phyloP scores from a whole-genome alignment of 2,113 vertebrate species.

The Odontophorus gujanensis region DNA sequence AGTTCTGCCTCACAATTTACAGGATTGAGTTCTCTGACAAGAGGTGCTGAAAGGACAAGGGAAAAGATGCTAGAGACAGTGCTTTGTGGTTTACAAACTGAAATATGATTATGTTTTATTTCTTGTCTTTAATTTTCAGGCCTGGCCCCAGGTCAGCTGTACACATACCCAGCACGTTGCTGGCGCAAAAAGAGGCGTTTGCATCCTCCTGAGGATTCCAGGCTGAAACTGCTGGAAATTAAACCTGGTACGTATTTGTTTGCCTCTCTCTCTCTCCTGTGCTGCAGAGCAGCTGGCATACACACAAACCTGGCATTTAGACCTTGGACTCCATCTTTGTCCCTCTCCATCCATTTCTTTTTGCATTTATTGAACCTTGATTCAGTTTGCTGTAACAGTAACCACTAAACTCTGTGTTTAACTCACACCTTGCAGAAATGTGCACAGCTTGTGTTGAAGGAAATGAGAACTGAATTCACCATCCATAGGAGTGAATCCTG shows the following conservation, averaged over 20 bases:
- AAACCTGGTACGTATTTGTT: conserved; percentile 86
- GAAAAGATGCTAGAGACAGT: conserved; percentile 13
- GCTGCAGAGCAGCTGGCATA: conserved; percentile 39
- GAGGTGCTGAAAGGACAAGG: conserved; percentile 6
- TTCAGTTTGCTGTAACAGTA: not conserved
- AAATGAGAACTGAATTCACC: not conserved
- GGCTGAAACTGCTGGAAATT: conserved; percentile 90
- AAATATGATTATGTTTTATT: conserved; percentile 28
- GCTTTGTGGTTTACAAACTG: conserved; percentile 28
- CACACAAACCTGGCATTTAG: conserved; percentile 15
- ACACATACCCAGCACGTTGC: conserved; percentile 96
- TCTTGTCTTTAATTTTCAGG: conserved; percentile 79
- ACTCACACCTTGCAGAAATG: not conserved
- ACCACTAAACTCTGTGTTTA: not conserved
- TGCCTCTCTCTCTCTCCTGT: not conserved
- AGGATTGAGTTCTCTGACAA: not conserved
- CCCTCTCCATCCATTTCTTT: not conserved
- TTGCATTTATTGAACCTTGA: conserved; percentile 7
- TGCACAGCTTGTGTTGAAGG: not conserved
- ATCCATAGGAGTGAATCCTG: not conserved
- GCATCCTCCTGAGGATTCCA: conserved; percentile 89
- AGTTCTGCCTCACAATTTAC: not conserved
- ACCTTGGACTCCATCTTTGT: conserved; percentile 15
- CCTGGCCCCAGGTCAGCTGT: conserved; percentile 91
- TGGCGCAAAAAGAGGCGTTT: conserved; percentile 97